A percentile compares a stretch with the other conserved stretches of the same genome.
These are phyloP conservation scores for Tuberolachnus salignus DNA, from an alignment of 2,888 invertebrate species.

Conservation along the genomic window DNA sequence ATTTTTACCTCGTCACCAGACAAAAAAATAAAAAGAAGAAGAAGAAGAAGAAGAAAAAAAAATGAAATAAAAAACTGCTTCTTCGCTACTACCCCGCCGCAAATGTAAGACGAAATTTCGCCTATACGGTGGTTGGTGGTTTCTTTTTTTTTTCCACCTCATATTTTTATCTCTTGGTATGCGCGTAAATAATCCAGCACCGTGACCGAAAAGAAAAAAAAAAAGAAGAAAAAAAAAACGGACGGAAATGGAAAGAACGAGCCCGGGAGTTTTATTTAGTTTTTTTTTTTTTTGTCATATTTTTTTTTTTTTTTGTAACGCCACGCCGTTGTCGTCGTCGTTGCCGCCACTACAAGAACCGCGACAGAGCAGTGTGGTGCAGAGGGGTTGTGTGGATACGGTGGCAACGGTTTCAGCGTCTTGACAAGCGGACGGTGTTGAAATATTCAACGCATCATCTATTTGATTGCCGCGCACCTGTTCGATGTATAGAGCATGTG, in stretches of 20 bases:
- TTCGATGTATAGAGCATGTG: constrained; percentile 24
- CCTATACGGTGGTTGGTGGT: background rate
- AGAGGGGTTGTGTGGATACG: no score
- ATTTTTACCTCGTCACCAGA: background rate
- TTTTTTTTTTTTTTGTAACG: no score
- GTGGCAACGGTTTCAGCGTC: constrained; percentile 25
- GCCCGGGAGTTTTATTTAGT: constrained; percentile 30
- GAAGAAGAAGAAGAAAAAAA: no score
- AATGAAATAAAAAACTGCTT: no score
- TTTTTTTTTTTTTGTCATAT: no score
- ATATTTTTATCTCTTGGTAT: constrained; percentile 23
- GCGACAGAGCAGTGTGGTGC: background rate
- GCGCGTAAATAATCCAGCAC: constrained; percentile 39
- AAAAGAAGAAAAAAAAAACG: no score
- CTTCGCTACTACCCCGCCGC: background rate
- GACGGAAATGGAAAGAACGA: background rate
- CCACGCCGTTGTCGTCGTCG: background rate
- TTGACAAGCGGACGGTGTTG: constrained; percentile 48
- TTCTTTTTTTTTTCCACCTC: background rate
- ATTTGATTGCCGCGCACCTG: constrained; percentile 51
- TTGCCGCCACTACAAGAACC: no score
- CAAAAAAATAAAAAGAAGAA: no score
- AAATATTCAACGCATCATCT: constrained; percentile 50
- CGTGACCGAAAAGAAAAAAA: constrained; percentile 9
- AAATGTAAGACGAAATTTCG: constrained; percentile 18